Base-by-base conservation (phyloP, 2,113 vertebrate genomes). In the Dascyllus trimaculatus region DNA sequence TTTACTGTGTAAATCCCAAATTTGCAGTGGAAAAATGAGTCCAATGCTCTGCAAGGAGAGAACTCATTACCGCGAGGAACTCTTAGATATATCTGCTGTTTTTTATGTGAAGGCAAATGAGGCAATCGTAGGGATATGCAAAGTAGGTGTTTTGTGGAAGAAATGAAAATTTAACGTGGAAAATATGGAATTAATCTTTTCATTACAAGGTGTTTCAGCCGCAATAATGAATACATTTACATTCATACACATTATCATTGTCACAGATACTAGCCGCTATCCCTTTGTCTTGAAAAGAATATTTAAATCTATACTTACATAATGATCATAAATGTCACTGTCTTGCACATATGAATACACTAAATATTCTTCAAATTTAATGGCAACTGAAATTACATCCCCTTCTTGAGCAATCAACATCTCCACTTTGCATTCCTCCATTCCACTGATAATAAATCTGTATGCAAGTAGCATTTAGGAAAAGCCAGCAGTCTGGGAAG, bases 161-260 rank as follows among this genome's bases (percentile, higher is more conserved):
- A 57, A 51, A 82, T 78, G 11, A 69, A 73, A 78, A 48, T 60
- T 65, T 66, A 32, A 71, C 17, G 53, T 13, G 7, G 45, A 65
- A 45, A 54, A 62, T 22, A 38, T 62, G 4, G 51, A 21, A 64
- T 57, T 0, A 43, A 49, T 78, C 66, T 18, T 58, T 57, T 49
- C 15, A 35, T 54, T 70, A 74, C 10, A 52, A 61, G 11, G 51
- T 43, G 49, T 54, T 75, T 72, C 14, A 62, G 10, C 71, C 52
- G 54, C 38, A 65, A 58, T 45, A 24, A 67, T 76, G 35, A 81
- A 74, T 35, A 58, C 22, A 71, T 62, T 76, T 60, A 53, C 32
- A 64, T 53, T 18, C 6, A 25, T 24, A 51, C 22, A 13, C 18
- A 45, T 59, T 18, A n/a, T n/a, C n/a, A n/a, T 18, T 32, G 26